Evolutionary conservation across 2,888 invertebrate genomes (phyloP).

Genomic region (Leuctra nigra): DNA sequence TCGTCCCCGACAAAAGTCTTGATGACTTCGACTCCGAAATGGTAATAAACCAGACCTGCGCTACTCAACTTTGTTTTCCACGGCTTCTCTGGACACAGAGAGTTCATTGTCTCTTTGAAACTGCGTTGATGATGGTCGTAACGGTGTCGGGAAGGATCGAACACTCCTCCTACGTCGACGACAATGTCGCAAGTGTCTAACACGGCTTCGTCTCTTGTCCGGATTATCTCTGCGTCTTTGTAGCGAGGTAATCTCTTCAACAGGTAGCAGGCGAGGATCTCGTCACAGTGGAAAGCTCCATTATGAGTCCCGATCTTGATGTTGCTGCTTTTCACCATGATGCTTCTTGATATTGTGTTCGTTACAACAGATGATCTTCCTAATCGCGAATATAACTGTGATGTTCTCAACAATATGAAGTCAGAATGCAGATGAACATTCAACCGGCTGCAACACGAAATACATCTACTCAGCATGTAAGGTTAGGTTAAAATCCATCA

Average conservation of each 20-base stretch:
- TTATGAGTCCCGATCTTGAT: slow-evolving; percentile 63
- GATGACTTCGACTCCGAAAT: slow-evolving; percentile 79
- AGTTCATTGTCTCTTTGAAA: slow-evolving; percentile 61
- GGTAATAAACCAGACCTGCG: slow-evolving; percentile 87
- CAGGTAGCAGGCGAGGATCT: slow-evolving; percentile 91
- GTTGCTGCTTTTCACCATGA: neutral
- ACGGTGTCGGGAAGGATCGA: slow-evolving; percentile 63
- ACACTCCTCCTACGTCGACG: slow-evolving; percentile 88
- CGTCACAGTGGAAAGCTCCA: slow-evolving; percentile 91
- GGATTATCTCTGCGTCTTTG: slow-evolving; percentile 70
- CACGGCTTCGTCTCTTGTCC: slow-evolving; percentile 52
- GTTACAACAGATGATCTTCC: too few relatives aligned
- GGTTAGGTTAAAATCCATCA: too few relatives aligned
- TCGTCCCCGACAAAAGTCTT: slow-evolving; percentile 47
- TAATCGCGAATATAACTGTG: too few relatives aligned
- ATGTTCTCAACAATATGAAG: too few relatives aligned
- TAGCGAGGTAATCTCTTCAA: slow-evolving; percentile 74
- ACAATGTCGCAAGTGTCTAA: slow-evolving; percentile 85
- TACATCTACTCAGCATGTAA: too few relatives aligned
- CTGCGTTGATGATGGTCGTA: slow-evolving; percentile 94
- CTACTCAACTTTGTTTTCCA: slow-evolving; percentile 73
- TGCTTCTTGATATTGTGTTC: too few relatives aligned
- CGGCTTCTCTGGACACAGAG: slow-evolving; percentile 51
- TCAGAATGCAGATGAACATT: too few relatives aligned
- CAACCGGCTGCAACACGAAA: too few relatives aligned